Percentiles rank a stretch among this genome's conserved stretches.
These are phyloP conservation scores for Amblyteles armatorius DNA, from an alignment of 2,888 invertebrate species.

Conservation along the genomic window DNA sequence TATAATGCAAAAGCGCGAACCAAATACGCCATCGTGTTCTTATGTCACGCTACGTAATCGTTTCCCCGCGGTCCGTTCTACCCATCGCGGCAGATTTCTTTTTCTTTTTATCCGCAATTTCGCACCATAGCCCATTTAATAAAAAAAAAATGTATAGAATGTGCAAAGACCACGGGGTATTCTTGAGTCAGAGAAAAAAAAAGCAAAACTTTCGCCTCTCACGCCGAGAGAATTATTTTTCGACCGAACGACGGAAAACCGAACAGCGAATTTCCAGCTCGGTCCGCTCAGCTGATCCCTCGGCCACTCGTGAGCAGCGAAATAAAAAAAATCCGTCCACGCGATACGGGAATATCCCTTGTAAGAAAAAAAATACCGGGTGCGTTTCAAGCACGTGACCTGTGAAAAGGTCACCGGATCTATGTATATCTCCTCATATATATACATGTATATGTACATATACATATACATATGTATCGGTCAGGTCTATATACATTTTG, in stretches of 20 bases:
- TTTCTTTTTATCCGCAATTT: too few relatives aligned
- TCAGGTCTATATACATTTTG: not conserved
- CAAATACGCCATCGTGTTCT: too few relatives aligned
- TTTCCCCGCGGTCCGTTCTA: not conserved
- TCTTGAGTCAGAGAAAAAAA: not conserved
- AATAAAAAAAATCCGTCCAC: not conserved
- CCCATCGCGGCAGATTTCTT: not conserved
- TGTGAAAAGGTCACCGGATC: conserved; percentile 51
- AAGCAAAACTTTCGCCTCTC: not conserved
- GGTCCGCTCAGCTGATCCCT: conserved; percentile 25
- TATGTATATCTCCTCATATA: conserved; percentile 26
- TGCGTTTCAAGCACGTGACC: conserved; percentile 44
- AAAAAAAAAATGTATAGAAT: not conserved
- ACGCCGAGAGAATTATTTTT: conserved; percentile 21
- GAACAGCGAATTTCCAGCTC: conserved; percentile 19
- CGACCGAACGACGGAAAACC: conserved; percentile 3
- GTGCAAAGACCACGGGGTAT: not conserved
- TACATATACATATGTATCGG: not conserved
- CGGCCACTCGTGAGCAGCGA: not conserved
- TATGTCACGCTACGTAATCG: not conserved
- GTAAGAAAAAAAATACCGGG: conserved; percentile 28
- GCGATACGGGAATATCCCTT: not conserved
- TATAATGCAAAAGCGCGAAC: too few relatives aligned
- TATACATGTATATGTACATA: not conserved
- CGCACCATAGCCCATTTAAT: not conserved